phyloP scores from a whole-genome alignment of 2,888 invertebrate species.

The Heterodera filipjevi region DNA sequence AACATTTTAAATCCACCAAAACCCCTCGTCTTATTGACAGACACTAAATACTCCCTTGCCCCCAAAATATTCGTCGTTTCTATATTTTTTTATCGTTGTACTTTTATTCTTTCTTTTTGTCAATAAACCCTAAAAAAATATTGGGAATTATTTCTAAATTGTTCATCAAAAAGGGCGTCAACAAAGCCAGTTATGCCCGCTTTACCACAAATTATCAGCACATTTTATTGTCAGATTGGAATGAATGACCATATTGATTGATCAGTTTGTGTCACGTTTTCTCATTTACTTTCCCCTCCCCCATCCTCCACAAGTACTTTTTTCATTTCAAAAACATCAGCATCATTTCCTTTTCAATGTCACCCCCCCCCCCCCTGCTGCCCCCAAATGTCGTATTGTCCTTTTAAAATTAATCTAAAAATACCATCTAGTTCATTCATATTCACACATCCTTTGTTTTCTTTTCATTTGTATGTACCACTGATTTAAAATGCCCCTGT shows the following conservation, averaged over 20 bases:
- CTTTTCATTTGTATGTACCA: not conserved
- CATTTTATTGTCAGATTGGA: not conserved
- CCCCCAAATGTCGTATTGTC: not conserved
- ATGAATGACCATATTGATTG: not conserved
- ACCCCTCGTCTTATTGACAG: not conserved
- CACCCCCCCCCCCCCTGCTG: not conserved
- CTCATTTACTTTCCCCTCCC: not conserved
- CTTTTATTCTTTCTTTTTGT: not conserved
- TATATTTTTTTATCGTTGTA: not conserved
- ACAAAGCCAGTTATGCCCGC: not conserved
- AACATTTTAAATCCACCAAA: not conserved
- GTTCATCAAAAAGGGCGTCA: not conserved
- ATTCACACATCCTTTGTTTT: conserved; percentile 11
- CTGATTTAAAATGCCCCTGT: not conserved
- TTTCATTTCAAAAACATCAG: not conserved
- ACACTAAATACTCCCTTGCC: not conserved
- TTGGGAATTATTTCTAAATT: not conserved
- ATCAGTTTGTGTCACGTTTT: not conserved
- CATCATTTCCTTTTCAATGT: not conserved
- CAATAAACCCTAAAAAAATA: not conserved
- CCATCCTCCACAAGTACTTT: not conserved
- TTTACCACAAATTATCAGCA: not conserved
- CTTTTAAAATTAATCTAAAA: not conserved
- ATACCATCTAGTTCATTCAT: conserved; percentile 8
- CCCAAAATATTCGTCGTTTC: not conserved